Percentiles rank a stretch among this genome's conserved stretches.
Evolutionary conservation across 2,113 vertebrate species (phyloP).

Genomic region (Hyla sarda): DNA sequence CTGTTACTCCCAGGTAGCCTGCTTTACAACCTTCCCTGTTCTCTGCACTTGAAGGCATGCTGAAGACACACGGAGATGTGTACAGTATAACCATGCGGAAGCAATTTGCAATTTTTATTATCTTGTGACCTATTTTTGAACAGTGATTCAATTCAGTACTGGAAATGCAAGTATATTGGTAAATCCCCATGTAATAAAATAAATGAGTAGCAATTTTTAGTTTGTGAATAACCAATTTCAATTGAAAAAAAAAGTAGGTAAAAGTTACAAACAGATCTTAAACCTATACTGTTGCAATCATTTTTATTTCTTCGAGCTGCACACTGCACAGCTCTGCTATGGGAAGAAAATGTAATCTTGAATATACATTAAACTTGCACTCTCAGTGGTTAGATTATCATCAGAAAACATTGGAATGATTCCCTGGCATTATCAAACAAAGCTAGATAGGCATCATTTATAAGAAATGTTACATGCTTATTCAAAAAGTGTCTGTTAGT

Average conservation of each 20-base stretch:
- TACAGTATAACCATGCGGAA: too few species aligned
- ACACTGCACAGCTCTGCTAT: not conserved
- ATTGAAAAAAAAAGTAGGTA: not conserved
- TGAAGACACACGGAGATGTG: too few species aligned
- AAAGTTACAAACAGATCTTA: not conserved
- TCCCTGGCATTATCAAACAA: not conserved
- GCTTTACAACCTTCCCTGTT: too few species aligned
- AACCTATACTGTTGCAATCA: not conserved
- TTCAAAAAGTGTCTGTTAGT: slow-evolving; percentile 1
- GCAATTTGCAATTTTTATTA: too few species aligned
- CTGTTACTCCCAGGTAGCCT: too few species aligned
- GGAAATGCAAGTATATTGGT: too few species aligned
- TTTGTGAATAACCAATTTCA: not conserved
- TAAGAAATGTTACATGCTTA: not conserved
- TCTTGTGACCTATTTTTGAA: too few species aligned
- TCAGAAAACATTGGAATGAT: slow-evolving; percentile 18
- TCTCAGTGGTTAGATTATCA: slow-evolving; percentile 3
- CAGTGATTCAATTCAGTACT: too few species aligned
- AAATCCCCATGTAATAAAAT: too few species aligned
- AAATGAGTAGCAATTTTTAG: too few species aligned
- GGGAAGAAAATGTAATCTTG: not conserved
- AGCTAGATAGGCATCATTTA: slow-evolving; percentile 12
- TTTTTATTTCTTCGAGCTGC: not conserved
- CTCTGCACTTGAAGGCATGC: too few species aligned
- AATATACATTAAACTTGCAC: not conserved